A percentile compares a stretch with the other conserved stretches of the same genome.
Evolutionary conservation across 92 coral and sea anemone genomes (phyloP).

Genomic region (Phymanthus crucifer): DNA sequence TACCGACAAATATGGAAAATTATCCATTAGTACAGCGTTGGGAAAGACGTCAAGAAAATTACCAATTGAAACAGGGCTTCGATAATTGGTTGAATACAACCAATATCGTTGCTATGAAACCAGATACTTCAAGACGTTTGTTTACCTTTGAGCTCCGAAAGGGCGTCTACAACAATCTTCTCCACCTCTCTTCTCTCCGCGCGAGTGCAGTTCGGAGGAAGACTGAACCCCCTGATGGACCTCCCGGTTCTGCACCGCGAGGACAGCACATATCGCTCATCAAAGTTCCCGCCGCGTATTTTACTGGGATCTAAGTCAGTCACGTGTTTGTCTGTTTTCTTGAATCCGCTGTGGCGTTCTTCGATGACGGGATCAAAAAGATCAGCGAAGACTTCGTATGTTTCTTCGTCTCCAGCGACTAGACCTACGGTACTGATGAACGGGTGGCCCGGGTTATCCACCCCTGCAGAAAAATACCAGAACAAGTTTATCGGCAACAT

Average conservation of each 20-base stretch:
- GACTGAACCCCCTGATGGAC: conserved; percentile 71
- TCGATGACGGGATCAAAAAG: conserved; percentile 89
- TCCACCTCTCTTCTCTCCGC: conserved; percentile 93
- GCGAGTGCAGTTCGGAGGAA: conserved; percentile 96
- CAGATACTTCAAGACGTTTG: neutral
- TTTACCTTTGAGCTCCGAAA: conserved; percentile 74
- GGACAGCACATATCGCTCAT: conserved; percentile 82
- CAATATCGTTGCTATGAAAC: no score
- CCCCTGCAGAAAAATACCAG: conserved; percentile 42
- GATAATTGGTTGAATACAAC: no score
- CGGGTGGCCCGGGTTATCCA: conserved; percentile 96
- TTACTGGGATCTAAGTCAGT: conserved; percentile 83
- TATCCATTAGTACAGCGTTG: no score
- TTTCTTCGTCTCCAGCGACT: conserved; percentile 93
- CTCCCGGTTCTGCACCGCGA: conserved; percentile 91
- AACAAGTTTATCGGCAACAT: neutral
- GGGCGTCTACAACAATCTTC: conserved; percentile 71
- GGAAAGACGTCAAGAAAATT: no score
- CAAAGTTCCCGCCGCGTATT: conserved; percentile 83
- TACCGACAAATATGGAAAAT: no score
- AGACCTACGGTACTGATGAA: conserved; percentile 86
- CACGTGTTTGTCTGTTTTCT: conserved; percentile 67
- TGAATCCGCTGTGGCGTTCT: conserved; percentile 89
- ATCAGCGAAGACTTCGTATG: conserved; percentile 76
- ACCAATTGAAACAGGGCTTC: no score